A percentile compares a stretch with the other conserved stretches of the same genome.
phyloP scores from a whole-genome alignment of 2,888 invertebrate species.

The Balanococcus diminutus region DNA sequence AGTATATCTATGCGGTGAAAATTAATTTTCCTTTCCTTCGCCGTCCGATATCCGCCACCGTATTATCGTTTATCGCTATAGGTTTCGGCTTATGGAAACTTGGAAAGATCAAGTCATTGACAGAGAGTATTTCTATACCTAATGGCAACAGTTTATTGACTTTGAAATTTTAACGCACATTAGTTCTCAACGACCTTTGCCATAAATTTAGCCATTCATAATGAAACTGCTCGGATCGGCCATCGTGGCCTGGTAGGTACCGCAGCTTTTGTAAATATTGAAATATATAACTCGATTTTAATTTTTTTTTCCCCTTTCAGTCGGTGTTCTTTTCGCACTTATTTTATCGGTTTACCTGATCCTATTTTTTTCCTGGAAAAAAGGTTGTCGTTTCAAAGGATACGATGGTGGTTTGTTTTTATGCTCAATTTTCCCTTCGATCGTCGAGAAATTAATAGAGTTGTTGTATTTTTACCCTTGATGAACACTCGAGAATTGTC shows the following conservation, averaged over 20 bases:
- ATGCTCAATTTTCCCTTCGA: too few relatives aligned
- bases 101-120: background rate
- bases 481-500: too few relatives aligned
- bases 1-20: background rate
- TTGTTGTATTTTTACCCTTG: too few relatives aligned
- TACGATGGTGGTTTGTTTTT: too few relatives aligned
- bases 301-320: background rate
- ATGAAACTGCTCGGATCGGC: too few relatives aligned
- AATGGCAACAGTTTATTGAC: constrained; percentile 26
- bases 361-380: background rate
- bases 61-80: too few relatives aligned
- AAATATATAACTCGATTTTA: constrained; percentile 21
- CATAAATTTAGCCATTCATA: background rate
- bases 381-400: too few relatives aligned
- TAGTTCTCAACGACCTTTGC: background rate
- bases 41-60: background rate
- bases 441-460: too few relatives aligned
- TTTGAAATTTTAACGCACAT: constrained; percentile 8
- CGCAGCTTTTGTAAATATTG: constrained; percentile 5
- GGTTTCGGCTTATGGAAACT: background rate
- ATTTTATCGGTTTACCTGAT: background rate
- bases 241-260: background rate
- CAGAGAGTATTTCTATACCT: background rate
- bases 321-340: background rate
- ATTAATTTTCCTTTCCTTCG: background rate